Conservation (phyloP, 2,113 vertebrate species). For the Strix aluco region DNA sequence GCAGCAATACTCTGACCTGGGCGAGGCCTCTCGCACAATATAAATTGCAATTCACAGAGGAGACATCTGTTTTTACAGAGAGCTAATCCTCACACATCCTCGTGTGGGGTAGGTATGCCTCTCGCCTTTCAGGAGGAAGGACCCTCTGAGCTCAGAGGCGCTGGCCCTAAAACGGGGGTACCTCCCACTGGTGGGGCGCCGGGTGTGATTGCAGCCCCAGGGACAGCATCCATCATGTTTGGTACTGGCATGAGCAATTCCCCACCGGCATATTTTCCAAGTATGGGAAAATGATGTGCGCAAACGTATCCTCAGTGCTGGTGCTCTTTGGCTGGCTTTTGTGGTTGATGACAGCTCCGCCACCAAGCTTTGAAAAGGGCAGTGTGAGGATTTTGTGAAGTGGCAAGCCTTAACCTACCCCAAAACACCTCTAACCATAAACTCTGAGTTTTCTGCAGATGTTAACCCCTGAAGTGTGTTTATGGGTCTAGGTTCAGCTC, state of each 20-base stretch:
- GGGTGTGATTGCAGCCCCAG: neutral
- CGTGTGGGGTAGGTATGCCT: neutral
- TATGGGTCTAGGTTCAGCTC: neutral
- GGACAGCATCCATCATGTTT: neutral
- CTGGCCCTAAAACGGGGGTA: neutral
- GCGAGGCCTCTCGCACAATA: neutral
- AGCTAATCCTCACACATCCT: neutral
- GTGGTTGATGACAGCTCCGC: neutral
- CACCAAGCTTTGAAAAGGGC: neutral
- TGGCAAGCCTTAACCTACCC: neutral
- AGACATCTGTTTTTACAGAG: neutral
- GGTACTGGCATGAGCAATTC: rapidly evolving
- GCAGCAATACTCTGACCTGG: neutral
- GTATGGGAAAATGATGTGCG: rapidly evolving
- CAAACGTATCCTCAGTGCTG: rapidly evolving
- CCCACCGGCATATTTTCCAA: rapidly evolving
- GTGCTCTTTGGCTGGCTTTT: rapidly evolving
- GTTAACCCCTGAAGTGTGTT: neutral
- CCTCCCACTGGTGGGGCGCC: rapidly evolving
- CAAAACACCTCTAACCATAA: neutral
- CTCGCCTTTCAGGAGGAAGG: neutral
- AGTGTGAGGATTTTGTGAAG: neutral
- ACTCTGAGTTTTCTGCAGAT: neutral
- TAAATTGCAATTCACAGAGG: neutral
- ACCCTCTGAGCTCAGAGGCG: neutral